Conservation (phyloP, 1,140 invertebrate genomes). For the Drosophila fuyamai region DNA sequence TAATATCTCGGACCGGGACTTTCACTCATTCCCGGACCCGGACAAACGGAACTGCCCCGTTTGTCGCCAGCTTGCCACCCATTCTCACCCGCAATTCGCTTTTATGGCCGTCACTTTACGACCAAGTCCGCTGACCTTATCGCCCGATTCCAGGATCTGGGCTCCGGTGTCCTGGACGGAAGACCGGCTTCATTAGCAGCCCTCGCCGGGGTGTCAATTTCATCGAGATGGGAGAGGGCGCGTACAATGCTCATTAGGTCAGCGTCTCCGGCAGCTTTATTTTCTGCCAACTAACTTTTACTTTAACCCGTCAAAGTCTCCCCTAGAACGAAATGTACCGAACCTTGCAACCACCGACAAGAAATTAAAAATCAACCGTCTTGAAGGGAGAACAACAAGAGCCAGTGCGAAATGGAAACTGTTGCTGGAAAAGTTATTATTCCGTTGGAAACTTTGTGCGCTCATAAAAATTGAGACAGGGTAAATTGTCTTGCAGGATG, state of each 20-base stretch:
- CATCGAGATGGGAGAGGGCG: constrained; percentile 14
- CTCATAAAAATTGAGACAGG: constrained; percentile 51
- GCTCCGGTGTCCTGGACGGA: constrained; percentile 23
- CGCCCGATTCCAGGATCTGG: constrained; percentile 13
- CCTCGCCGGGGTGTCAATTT: constrained; percentile 63
- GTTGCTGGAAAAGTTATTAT: constrained; percentile 24
- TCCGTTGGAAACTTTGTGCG: constrained; percentile 25
- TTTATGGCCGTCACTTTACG: constrained; percentile 68
- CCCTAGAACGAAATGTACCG: constrained; percentile 6
- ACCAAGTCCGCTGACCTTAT: constrained; percentile 64
- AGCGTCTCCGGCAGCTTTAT: constrained; percentile 25
- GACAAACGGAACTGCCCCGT: constrained; percentile 26
- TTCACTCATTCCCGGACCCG: background rate
- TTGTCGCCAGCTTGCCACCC: constrained; percentile 27
- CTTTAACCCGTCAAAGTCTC: constrained; percentile 48
- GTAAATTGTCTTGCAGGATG: constrained; percentile 52
- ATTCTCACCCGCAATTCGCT: constrained; percentile 49
- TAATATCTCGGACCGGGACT: constrained; percentile 30
- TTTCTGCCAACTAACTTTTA: constrained; percentile 35
- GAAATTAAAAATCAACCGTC: constrained; percentile 49
- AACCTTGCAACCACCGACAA: constrained; percentile 23
- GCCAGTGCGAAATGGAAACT: constrained; percentile 20
- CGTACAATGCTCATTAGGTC: constrained; percentile 63
- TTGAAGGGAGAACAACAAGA: constrained; percentile 21
- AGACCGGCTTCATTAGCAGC: constrained; percentile 58